Base-by-base conservation (phyloP, 2,797 vertebrate species). In the Tarsius wallacei region DNA sequence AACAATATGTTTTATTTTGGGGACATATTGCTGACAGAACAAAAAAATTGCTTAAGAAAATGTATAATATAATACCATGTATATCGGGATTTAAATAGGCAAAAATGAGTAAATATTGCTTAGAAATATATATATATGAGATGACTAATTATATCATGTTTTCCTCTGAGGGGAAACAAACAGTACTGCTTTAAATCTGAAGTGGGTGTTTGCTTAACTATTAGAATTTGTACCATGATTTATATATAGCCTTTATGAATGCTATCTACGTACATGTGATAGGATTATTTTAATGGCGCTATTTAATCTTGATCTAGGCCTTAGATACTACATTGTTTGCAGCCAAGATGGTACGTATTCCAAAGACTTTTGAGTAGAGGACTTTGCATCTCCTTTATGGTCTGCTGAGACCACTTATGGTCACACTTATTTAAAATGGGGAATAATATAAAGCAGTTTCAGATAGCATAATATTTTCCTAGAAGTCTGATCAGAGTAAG, bases 21-120 rank as follows among this genome's bases (percentile, higher is more conserved):
- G 55, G 55, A 63, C 64, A 36, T 84, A 59, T 53, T 63, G 17
- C 66, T 81, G 31, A 22, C 5, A 36, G 17, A 74, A 55, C 10
- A 90, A 94, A 95, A 78, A 83, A 59, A 49, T 64, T 51, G 31
- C 36, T 57, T 61, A 83, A 74, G 21, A 68, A 73, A 24, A 51
- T 53, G 59, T 5, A 71, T 66, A 59, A 3, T 16, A 49, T 9
- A 87, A 28, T 51, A 33, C 1, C 31, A 24, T n/a, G 8, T 22
- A 86, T 42, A 42, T 42, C 42, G 42, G 42, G 42, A 42, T 42
- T 42, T 42, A 89, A 77, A 55, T 14, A 55, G 55, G n/a, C 24
- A 76, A 93, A 63, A 55, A 26, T 81, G 16, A 61, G 22, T 33
- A 33, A 73, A 55, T 66, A 24, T 15, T 82, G 14, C 78, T 83